Percentiles rank a stretch among this genome's conserved stretches.
These are phyloP conservation scores for Porites lobata DNA, from an alignment of 92 coral and sea anemone genomes.

Conservation along the genomic window DNA sequence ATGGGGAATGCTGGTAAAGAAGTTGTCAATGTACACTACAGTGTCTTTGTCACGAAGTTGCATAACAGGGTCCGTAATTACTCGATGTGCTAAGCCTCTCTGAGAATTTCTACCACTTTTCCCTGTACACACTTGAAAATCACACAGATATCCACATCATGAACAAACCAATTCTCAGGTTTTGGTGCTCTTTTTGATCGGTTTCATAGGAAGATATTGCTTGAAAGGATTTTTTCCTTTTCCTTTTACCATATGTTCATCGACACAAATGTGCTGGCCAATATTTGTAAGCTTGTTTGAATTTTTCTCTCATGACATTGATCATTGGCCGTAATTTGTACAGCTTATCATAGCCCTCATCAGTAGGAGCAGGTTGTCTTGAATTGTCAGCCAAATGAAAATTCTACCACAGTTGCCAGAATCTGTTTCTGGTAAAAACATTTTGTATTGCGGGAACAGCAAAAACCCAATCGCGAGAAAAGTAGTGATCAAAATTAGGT, in stretches of 20 bases:
- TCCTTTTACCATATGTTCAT: conserved; percentile 47
- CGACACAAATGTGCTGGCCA: conserved; percentile 55
- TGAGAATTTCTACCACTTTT: conserved; percentile 2
- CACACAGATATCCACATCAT: too few species aligned
- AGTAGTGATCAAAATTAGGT: too few species aligned
- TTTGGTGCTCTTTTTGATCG: conserved; percentile 26
- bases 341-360: conserved; percentile 42
- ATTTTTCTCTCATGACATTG: background rate
- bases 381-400: conserved; percentile 42
- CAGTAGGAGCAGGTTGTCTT: conserved; percentile 1
- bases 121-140: too few species aligned
- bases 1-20: conserved; percentile 40
- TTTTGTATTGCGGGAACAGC: conserved; percentile 9
- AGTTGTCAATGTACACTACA: conserved; percentile 16
- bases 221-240: conserved; percentile 44
- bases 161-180: too few species aligned
- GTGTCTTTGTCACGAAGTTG: conserved; percentile 42
- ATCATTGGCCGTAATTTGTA: background rate
- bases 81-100: too few species aligned
- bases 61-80: too few species aligned
- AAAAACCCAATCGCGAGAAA: too few species aligned
- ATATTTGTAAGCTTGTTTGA: conserved; percentile 30
- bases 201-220: conserved; percentile 49
- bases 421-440: conserved; percentile 47
- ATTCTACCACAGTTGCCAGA: conserved; percentile 41